Base-by-base conservation (phyloP, 1,140 invertebrate species). In the Hypsibius dujardini region DNA sequence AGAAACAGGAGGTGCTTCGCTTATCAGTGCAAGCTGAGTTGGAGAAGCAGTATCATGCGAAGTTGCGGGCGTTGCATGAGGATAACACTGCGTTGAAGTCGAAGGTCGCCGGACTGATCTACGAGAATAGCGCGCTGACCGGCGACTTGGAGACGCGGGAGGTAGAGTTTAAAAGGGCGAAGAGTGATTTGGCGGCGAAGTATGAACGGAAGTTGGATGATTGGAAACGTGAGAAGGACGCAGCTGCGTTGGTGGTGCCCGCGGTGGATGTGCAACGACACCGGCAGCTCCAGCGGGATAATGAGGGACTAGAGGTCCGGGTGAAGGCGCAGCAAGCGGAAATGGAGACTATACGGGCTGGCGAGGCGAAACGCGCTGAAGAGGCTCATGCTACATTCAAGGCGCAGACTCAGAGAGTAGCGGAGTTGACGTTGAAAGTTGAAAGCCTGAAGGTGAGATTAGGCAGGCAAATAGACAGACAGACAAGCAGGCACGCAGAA, bases 161-260 rank as follows among this genome's bases (percentile, higher is more conserved):
- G 12, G 12, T 42, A 7, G 62, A 67, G 3, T 67, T 67, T 42
- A 67, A 42, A 7, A 12, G 62, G 45, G 3, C 12, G 3, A 67
- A 67, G 62, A 67, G 45, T 42, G 62, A 67, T 67, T 42, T 67
- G 7, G 62, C 45, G 62, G 62, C 62, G 42, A 12, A 45, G 42
- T 67, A 67, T 42, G 62, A 67, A 45, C 62, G 62, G 12, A 12
- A 45, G 12, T 7, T 67, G 12, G 42, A 67, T 45, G 62, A 67
- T 67, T 3, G 3, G 12, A 67, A 67, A 45, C 62, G 62, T 3
- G 62, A 67, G 62, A 67, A 67, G 62, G 62, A 67, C 7, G 62
- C 62, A 7, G 62, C 12, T 12, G 42, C 45, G 3, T 3, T 67
- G 62, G 42, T 15, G 45, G 42, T 67, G 12, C 62, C 62, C 3